Evolutionary conservation across 2,888 invertebrate genomes (phyloP).

Genomic region (Luperina testacea): DNA sequence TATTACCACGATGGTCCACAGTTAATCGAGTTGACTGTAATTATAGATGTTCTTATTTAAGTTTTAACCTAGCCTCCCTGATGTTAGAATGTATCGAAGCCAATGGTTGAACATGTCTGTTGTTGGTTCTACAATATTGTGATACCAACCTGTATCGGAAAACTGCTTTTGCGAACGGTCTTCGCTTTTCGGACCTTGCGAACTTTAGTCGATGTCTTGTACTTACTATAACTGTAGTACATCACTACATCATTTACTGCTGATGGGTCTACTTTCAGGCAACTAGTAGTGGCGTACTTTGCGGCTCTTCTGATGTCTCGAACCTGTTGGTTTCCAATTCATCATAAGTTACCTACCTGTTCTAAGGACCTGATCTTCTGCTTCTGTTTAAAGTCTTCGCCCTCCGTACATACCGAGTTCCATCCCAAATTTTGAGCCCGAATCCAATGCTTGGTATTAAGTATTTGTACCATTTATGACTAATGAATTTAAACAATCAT

Average conservation of each 20-base stretch:
- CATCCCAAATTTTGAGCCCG: slow-evolving; percentile 46
- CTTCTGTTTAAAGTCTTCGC: slow-evolving; percentile 28
- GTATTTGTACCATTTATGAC: slow-evolving; percentile 17
- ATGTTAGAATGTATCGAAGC: slow-evolving; percentile 31
- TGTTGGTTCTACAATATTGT: slow-evolving; percentile 51
- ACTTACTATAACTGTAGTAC: slow-evolving; percentile 48
- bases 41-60: background rate
- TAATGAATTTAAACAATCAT: slow-evolving; percentile 35
- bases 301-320: slow-evolving; percentile 45
- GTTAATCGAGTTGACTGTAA: background rate
- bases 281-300: slow-evolving; percentile 51
- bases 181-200: slow-evolving; percentile 52
- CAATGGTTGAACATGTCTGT: slow-evolving; percentile 37
- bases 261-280: slow-evolving; percentile 37
- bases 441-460: slow-evolving; percentile 31
- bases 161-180: slow-evolving; percentile 43
- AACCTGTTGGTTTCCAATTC: slow-evolving; percentile 61
- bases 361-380: slow-evolving; percentile 23
- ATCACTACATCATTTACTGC: slow-evolving; percentile 48
- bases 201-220: slow-evolving; percentile 40
- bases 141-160: slow-evolving; percentile 58
- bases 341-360: slow-evolving; percentile 55
- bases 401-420: slow-evolving; percentile 11
- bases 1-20: background rate
- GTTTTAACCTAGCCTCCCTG: slow-evolving; percentile 9